Evolutionary conservation across 2,888 invertebrate genomes (phyloP).

Genomic region (Rambutsinella grinnellia): DNA sequence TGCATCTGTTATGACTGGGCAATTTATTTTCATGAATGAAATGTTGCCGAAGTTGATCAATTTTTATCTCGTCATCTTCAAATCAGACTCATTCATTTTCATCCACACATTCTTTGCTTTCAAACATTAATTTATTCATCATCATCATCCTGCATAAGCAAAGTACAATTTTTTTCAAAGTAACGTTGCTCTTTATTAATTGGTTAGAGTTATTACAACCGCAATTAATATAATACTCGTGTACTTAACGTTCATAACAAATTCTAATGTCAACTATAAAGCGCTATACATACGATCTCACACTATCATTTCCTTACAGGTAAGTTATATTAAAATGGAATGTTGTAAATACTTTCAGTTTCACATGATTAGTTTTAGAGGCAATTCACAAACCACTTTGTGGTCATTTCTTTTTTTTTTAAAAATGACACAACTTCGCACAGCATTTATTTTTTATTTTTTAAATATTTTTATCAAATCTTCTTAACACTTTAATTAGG

Average conservation of each 20-base stretch:
- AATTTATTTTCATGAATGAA: too few relatives aligned
- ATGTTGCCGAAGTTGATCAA: too few relatives aligned
- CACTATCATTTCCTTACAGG: background rate
- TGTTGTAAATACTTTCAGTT: constrained; percentile 55
- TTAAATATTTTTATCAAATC: constrained; percentile 17
- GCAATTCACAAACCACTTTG: constrained; percentile 46
- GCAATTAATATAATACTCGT: constrained; percentile 5
- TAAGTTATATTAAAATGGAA: constrained; percentile 33
- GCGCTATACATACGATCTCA: background rate
- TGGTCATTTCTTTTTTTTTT: too few relatives aligned
- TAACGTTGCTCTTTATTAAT: background rate
- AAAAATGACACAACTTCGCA: background rate
- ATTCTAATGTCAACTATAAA: background rate
- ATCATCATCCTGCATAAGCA: constrained; percentile 42
- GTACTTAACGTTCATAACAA: constrained; percentile 9
- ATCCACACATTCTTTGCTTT: too few relatives aligned
- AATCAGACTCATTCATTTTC: too few relatives aligned
- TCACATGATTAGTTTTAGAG: constrained; percentile 51
- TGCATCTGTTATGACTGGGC: too few relatives aligned
- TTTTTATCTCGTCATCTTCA: too few relatives aligned
- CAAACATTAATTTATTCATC: too few relatives aligned
- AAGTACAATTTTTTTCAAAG: constrained; percentile 8
- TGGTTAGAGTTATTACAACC: background rate
- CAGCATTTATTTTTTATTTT: background rate
- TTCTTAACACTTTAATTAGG: too few relatives aligned